Percentiles rank a stretch among this genome's conserved stretches.
phyloP scores from a whole-genome alignment of 2,113 vertebrate genomes.

The Lipotes vexillifer region DNA sequence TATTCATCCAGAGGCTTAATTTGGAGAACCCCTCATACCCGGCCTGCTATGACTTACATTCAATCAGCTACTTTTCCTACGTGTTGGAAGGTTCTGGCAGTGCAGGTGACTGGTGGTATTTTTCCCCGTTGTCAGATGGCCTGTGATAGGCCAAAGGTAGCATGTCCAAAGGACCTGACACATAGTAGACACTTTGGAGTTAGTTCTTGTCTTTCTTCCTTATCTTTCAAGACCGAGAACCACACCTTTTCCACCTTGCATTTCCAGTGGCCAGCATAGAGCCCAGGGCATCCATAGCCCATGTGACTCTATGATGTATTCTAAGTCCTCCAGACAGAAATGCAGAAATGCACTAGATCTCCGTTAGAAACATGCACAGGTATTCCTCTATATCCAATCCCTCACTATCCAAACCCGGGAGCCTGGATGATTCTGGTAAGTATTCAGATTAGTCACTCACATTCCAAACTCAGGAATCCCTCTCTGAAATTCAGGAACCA shows the following conservation, averaged over 20 bases:
- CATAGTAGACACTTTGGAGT: not conserved
- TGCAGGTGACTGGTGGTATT: not conserved
- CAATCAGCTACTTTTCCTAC: not conserved
- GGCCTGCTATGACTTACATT: not conserved
- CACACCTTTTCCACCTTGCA: not conserved
- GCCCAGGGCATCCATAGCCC: not conserved
- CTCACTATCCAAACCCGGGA: not conserved
- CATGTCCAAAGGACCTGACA: not conserved
- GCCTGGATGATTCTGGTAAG: not conserved
- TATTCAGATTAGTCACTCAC: not conserved
- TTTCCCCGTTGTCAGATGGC: not conserved
- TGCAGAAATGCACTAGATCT: not conserved
- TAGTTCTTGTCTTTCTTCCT: not conserved
- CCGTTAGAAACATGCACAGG: not conserved
- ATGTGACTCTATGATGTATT: not conserved
- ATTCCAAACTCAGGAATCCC: not conserved
- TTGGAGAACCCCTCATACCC: not conserved
- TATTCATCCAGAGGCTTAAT: not conserved
- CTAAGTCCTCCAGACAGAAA: not conserved
- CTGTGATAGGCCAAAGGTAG: not conserved
- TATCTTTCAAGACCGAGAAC: not conserved
- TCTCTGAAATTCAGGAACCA: not conserved
- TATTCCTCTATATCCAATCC: not conserved
- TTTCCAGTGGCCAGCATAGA: not conserved
- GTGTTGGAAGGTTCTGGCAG: not conserved